Evolutionary conservation across 1,140 invertebrate genomes (phyloP).

Genomic region (Apis cerana): DNA sequence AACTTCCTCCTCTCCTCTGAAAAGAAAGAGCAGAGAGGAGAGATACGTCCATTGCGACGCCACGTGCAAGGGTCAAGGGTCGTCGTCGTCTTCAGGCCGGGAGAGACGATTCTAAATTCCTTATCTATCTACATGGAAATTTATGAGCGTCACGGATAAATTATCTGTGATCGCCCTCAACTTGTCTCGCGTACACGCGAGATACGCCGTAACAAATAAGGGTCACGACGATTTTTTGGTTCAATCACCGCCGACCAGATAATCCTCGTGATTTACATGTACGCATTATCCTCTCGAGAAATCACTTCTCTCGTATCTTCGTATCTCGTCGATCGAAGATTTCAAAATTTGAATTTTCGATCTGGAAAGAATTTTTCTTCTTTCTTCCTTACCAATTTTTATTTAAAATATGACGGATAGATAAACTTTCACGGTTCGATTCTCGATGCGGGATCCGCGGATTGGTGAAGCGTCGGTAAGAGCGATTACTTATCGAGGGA

Average conservation of each 20-base stretch:
- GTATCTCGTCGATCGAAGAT: no score
- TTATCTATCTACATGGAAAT: slow-evolving; percentile 28
- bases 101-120: slow-evolving; percentile 4
- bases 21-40: neutral
- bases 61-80: slow-evolving; percentile 22
- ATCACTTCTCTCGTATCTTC: no score
- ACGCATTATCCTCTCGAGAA: no score
- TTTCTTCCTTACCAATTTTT: no score
- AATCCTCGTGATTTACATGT: slow-evolving; percentile 34
- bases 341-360: no score
- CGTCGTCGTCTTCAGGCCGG: no score
- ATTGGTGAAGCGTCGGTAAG: neutral
- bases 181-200: neutral
- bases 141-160: slow-evolving; percentile 32
- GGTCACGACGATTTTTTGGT: slow-evolving; percentile 13
- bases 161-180: slow-evolving; percentile 17
- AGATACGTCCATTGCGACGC: neutral
- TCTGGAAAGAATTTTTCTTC: no score
- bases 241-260: slow-evolving; percentile 20
- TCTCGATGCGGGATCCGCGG: neutral
- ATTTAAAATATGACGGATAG: neutral
- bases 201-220: slow-evolving; percentile 44
- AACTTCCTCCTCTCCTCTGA: neutral
- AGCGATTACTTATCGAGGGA: neutral
- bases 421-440: neutral